Evolutionary conservation across 35 echinoderm and acorn worm genomes (phyloP).

Genomic region (Ptychodera flava): DNA sequence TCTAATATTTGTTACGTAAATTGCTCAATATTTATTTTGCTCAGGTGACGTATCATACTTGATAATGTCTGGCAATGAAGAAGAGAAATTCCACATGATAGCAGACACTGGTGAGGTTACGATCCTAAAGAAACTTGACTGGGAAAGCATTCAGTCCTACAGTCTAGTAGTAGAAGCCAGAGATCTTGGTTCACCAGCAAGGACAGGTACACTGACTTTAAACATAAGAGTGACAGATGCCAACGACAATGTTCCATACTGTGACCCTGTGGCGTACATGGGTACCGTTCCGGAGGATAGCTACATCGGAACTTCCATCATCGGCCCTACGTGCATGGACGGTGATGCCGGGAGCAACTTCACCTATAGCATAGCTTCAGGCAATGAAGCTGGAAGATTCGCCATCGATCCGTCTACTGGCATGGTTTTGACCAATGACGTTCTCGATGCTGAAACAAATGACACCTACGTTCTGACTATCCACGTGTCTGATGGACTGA

Average conservation of each 20-base stretch:
- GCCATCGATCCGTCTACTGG: neutral
- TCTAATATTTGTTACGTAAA: too few species aligned
- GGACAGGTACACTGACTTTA: neutral
- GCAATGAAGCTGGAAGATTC: neutral
- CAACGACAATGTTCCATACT: neutral
- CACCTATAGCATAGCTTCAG: neutral
- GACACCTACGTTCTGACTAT: neutral
- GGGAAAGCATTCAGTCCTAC: neutral
- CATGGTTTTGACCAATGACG: neutral
- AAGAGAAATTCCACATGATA: neutral
- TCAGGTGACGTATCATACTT: neutral
- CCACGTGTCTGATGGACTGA: neutral
- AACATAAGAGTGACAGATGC: neutral
- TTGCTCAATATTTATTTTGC: too few species aligned
- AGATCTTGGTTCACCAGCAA: neutral
- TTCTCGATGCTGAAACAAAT: neutral
- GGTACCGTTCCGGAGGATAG: neutral
- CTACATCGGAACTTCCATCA: neutral
- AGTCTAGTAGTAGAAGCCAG: neutral
- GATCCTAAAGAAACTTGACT: neutral
- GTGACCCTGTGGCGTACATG: neutral
- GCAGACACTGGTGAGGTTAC: neutral
- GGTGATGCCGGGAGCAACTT: neutral
- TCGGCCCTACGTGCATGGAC: neutral
- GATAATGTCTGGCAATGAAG: neutral